Base-by-base conservation (phyloP, 1,140 invertebrate species). In the Whitmania pigra region DNA sequence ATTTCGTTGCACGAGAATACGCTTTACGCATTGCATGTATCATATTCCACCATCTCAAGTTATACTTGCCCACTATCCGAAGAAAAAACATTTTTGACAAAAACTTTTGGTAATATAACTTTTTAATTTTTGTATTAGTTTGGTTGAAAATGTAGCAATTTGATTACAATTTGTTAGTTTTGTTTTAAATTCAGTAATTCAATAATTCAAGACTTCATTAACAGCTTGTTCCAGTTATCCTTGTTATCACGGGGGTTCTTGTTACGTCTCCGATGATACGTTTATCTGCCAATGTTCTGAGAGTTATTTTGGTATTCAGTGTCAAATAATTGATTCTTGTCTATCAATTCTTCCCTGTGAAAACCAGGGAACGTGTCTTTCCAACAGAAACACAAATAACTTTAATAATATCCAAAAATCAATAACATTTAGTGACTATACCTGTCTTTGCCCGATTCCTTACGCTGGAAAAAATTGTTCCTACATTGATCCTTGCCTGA, bases 401-500 rank as follows among this genome's bases (percentile, higher is more conserved):
- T 22, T 25, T 25, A 63, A 13, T 63, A 63, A 63, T 63, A n/a
- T n/a, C 2, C 2, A 11, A 63, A 63, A 31, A 25, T 25, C 22
- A 13, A 63, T 25, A 63, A 63, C 57, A 1, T 63, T 31, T 63
- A 63, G 29, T 31, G 29, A 63, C 73, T 82, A 80, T 75, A 74
- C 55, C 49, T 81, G 80, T 75, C 69, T 76, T 69, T 81, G 80
- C 73, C 72, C 87, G 4, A 78, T 86, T 2, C 90, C 86, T 79
- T 87, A 87, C 22, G 76, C 76, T 7, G 80, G 79, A 25, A 75
- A 74, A 22, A 80, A 80, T 74, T 81, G 80, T 73, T 31, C 49
- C 18, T 75, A 79, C 63, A 74, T 80, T 72, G 89, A 96, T 81
- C 91, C 94, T 80, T 96, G 93, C 79, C 83, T 85, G 3, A 22